Base-by-base conservation (phyloP, 2,113 vertebrate species). In the Gopherus evgoodei region DNA sequence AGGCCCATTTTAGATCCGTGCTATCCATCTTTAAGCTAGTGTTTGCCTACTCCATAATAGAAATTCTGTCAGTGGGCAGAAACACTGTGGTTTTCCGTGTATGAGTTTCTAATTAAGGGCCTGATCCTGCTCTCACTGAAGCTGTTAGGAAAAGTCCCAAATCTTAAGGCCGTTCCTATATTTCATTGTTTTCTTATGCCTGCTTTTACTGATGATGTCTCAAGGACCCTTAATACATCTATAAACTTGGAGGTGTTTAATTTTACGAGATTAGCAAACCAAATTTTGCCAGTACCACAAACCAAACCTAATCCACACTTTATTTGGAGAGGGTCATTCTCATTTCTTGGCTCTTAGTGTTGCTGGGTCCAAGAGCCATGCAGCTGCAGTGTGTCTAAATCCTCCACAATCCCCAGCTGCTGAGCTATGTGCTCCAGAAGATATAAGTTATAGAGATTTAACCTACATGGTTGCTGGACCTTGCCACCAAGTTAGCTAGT, bases 1-100 rank as follows among this genome's bases (percentile, higher is more conserved):
- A 11, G 24, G 56, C 56, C 56, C 25, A 27, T 57, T 57, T 57
- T 57, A 94, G 90, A 53, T 65, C 56, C 0, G 0, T 92, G 62
- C 83, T 85, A 95, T 72, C 83, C 84, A 35, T 29, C 62, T 1
- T 1, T 93, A 94, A 96, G 93, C 96, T 88, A 81, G 25, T 93
- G 59, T 29, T 93, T 90, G 76, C 76, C 56, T 78, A 53, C 91
- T 94, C 87, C 53, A 90, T 93, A 96, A 62, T 83, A 84, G 96
- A 94, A 93, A 89, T 93, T 93, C 85, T 92, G 83, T 91, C 84
- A 94, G 93, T 94, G 72, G 59, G 85, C 42, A 91, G 52, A 56
- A 54, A 94, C 95, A 86, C 83, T 35, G 81, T 88, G 82, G 84
- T 56, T 89, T 93, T 96, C 54, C 11, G 1, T 91, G 8, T 82